Evolutionary conservation across 2,797 vertebrate genomes (phyloP).

Genomic region (Phrynocephalus forsythii): DNA sequence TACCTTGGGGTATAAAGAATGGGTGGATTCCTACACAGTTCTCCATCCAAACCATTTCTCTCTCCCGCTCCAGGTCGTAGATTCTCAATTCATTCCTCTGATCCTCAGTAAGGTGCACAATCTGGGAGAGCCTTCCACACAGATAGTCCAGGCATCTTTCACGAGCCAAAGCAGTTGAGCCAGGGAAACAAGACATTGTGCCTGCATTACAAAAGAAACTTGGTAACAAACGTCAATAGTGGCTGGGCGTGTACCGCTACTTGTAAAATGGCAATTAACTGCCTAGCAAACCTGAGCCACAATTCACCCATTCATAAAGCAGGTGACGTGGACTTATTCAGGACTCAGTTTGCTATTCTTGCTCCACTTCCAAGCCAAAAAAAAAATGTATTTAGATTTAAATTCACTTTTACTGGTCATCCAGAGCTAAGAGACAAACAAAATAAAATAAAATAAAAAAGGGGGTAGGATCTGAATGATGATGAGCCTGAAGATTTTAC

Average conservation of each 20-base stretch:
- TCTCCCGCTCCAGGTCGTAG: slow-evolving; percentile 83
- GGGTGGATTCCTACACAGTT: slow-evolving; percentile 91
- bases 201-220: slow-evolving; percentile 75
- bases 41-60: slow-evolving; percentile 86
- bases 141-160: slow-evolving; percentile 88
- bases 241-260: neutral
- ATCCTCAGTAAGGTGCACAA: slow-evolving; percentile 81
- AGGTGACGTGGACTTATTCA: neutral
- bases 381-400: neutral
- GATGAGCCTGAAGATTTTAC: slow-evolving; percentile 72
- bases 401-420: neutral
- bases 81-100: slow-evolving; percentile 86
- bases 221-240: neutral
- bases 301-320: neutral
- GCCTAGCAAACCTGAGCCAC: neutral
- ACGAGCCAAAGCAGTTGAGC: slow-evolving; percentile 80
- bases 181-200: slow-evolving; percentile 85
- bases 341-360: neutral
- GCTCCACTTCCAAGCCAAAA: neutral
- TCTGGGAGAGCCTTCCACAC: slow-evolving; percentile 79
- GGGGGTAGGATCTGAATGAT: no score
- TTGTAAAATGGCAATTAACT: neutral
- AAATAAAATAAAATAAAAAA: no score
- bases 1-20: slow-evolving; percentile 93
- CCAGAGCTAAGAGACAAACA: no score